Evolutionary conservation across 2,113 vertebrate species (phyloP).

Genomic region (Onychorhynchus coronatus): DNA sequence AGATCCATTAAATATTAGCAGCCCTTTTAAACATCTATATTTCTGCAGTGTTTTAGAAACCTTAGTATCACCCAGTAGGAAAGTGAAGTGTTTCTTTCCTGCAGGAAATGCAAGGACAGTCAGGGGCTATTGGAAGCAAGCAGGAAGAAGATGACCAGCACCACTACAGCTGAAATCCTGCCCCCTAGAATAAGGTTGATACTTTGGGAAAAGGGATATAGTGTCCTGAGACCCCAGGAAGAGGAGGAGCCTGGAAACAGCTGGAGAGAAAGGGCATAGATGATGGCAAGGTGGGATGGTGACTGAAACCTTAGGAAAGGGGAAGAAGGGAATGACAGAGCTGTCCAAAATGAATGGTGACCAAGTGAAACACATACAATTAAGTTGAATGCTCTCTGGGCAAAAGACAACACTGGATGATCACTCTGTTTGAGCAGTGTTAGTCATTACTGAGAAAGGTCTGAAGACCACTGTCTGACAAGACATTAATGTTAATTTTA

Average conservation of each 20-base stretch:
- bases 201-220: background rate
- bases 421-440: background rate
- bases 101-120: background rate
- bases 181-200: background rate
- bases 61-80: accelerated
- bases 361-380: background rate
- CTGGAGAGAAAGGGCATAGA: background rate
- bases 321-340: background rate
- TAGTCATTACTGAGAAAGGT: background rate
- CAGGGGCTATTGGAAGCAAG: accelerated
- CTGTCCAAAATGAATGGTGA: background rate
- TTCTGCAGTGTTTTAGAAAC: background rate
- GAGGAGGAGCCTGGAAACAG: background rate
- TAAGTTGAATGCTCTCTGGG: background rate
- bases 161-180: background rate
- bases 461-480: background rate
- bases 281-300: background rate
- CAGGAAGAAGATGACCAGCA: background rate
- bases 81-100: background rate
- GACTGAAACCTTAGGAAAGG: background rate
- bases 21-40: background rate
- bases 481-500: background rate
- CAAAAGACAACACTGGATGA: background rate
- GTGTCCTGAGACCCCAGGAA: background rate
- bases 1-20: background rate